These are phyloP conservation scores for Incurvaria masculella DNA, from an alignment of 2,888 invertebrate species.

Conservation along the genomic window DNA sequence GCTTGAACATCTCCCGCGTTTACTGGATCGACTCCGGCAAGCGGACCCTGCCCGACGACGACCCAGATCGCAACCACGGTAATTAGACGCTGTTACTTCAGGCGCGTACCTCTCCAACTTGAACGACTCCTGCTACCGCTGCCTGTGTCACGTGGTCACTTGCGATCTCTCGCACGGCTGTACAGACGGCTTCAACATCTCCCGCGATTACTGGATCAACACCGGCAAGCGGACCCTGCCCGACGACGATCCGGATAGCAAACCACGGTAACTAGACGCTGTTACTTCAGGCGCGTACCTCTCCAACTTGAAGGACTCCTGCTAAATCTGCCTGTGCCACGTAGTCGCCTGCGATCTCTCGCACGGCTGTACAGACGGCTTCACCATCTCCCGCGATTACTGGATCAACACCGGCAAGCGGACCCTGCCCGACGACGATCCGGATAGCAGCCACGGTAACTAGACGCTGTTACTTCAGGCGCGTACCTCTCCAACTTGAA, in stretches of 20 bases:
- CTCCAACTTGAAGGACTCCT: constrained; percentile 26
- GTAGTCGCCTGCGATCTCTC: constrained; percentile 30
- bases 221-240: constrained; percentile 52
- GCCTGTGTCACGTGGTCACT: constrained; percentile 55
- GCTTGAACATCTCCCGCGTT: constrained; percentile 58
- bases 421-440: constrained; percentile 53
- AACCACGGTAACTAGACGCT: constrained; percentile 28
- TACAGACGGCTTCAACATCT: constrained; percentile 54
- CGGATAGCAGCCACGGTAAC: constrained; percentile 44
- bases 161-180: constrained; percentile 51
- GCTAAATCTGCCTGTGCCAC: constrained; percentile 38
- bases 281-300: constrained; percentile 7
- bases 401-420: constrained; percentile 61
- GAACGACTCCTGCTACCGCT: constrained; percentile 49
- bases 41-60: constrained; percentile 52
- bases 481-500: constrained; percentile 25
- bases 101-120: constrained; percentile 46
- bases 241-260: constrained; percentile 53
- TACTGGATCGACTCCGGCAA: constrained; percentile 64
- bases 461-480: too few species aligned
- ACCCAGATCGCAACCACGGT: constrained; percentile 47
- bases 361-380: constrained; percentile 34
- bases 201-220: constrained; percentile 62
- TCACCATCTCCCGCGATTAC: constrained; percentile 60
- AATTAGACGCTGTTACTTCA: constrained; percentile 19